Conservation (phyloP, 2,888 invertebrate genomes). For the Pristionchus exspectatus region DNA sequence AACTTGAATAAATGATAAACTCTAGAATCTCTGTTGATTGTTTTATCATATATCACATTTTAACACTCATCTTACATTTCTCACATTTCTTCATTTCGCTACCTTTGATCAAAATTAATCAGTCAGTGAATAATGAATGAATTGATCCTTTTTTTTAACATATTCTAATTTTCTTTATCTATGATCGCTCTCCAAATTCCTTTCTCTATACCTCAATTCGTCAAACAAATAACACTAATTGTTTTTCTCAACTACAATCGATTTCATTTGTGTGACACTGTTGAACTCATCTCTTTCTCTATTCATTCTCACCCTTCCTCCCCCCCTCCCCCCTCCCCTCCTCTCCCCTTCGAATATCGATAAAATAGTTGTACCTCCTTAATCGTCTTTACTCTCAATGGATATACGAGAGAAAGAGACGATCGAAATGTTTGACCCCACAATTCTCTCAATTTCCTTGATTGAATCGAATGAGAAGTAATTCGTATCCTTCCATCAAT, state of each 20-base stretch:
- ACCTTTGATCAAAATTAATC: background rate
- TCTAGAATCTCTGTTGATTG: background rate
- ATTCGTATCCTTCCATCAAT: background rate
- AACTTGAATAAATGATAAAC: background rate
- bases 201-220: background rate
- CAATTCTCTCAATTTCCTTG: background rate
- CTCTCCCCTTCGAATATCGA: background rate
- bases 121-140: background rate
- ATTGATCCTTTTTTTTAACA: background rate
- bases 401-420: slow-evolving; percentile 25
- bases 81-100: background rate
- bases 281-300: slow-evolving; percentile 40
- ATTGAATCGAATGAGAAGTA: background rate
- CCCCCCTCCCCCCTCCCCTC: background rate
- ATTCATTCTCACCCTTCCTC: slow-evolving; percentile 2
- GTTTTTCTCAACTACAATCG: background rate
- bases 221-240: background rate
- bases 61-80: background rate
- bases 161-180: background rate
- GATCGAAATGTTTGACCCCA: slow-evolving; percentile 13
- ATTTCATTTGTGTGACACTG: slow-evolving; percentile 32
- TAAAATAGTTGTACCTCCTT: slow-evolving; percentile 43
- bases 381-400: slow-evolving; percentile 27
- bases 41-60: background rate
- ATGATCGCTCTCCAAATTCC: background rate